Evolutionary conservation across 2,888 invertebrate species (phyloP), one percentile per base, ranked within the genome.

Genomic region (Galerucella nymphaeae): DNA sequence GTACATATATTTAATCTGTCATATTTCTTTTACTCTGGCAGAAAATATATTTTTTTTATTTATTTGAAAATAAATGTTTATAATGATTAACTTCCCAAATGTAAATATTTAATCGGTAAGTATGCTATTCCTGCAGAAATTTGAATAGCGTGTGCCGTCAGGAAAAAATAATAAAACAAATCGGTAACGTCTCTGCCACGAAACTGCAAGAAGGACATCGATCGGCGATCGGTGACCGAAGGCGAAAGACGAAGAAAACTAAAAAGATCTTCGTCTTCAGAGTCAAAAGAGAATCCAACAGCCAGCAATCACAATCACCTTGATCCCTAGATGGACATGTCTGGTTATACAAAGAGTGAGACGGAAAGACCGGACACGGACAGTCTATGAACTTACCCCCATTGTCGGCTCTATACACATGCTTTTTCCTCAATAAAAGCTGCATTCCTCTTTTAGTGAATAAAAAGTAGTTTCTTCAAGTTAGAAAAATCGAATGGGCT

Each of bases 391-490:
- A 83, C 82, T 82, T 83, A 83, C 83, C 83, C 77, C 77, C 78
- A 76, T 79, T 82, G 83, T 82, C 83, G 82, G 81, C 82, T 80
- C 76, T 77, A 70, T 70, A 79, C 81, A 74, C 68, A 83, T 83
- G 83, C 83, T 85, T 85, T 85, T 85, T 85, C 85, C 84, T 82
- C 80, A 82, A 83, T 82, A 75, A 82, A 83, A 83, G 83, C 83
- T 83, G 83, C 83, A 82, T 81, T 81, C 79, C 83, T 81, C 83
- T 82, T 84, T 83, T 83, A 84, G 83, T 82, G 78, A 79, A 83
- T 84, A 85, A 85, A 85, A 85, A 85, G 85, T 82, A 80, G 85
- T 85, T 83, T 85, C 82, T 83, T 85, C 85, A 85, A 83, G 81
- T 84, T 82, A 80, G 82, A 80, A 81, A 80, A 82, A 82, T 70